These are phyloP conservation scores for Pectinophora gossypiella DNA, from an alignment of 1,140 invertebrate species.

Conservation along the genomic window DNA sequence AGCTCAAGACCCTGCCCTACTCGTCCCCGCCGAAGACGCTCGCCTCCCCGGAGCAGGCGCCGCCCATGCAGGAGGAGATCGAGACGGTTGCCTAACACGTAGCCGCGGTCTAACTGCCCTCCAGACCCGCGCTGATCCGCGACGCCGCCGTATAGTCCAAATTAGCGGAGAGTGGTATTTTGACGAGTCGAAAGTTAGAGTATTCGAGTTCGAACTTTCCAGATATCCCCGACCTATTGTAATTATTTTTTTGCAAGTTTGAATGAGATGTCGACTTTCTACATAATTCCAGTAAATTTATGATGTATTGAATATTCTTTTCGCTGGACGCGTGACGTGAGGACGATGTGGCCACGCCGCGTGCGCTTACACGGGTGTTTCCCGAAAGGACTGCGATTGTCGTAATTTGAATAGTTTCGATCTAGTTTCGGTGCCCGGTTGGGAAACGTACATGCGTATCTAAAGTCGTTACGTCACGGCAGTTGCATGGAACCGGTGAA, in stretches of 20 bases:
- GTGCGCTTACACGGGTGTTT: neutral
- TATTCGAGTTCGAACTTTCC: too few species aligned
- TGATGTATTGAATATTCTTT: too few species aligned
- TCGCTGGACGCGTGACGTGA: too few species aligned
- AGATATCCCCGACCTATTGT: too few species aligned
- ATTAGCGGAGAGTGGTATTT: neutral
- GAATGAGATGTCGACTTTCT: too few species aligned
- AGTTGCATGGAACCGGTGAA: neutral
- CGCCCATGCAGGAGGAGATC: conserved; percentile 58
- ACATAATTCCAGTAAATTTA: too few species aligned
- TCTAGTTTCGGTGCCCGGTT: neutral
- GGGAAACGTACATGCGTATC: conserved; percentile 6
- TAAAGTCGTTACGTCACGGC: conserved; percentile 6
- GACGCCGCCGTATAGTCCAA: neutral
- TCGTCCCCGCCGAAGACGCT: conserved; percentile 59
- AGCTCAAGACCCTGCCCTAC: conserved; percentile 85
- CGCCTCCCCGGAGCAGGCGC: conserved; percentile 33
- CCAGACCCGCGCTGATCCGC: neutral
- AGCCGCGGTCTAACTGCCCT: neutral
- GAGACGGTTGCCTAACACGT: conserved; percentile 62
- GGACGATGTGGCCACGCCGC: neutral
- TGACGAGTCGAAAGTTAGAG: too few species aligned
- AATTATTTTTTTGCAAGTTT: too few species aligned
- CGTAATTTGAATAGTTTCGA: neutral
- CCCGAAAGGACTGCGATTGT: neutral